Evolutionary conservation across 2,888 invertebrate species (phyloP), one percentile per base, ranked within the genome.

Genomic region (Gastracanthus pulcherrimus): DNA sequence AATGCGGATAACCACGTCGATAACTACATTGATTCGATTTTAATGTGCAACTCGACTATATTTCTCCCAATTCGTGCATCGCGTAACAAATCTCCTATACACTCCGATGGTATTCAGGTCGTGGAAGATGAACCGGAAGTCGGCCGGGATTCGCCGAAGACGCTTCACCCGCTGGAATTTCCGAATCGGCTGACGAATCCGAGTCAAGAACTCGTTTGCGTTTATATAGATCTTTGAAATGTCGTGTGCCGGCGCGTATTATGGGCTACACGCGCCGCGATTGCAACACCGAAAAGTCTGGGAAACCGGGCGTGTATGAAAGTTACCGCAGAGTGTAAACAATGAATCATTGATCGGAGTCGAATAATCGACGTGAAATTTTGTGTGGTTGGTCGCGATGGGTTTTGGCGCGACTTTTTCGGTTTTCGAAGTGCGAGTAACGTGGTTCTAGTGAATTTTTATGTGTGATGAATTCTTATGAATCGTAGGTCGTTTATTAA

Each of bases 271-370:
- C 45, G 19, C 19, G 11, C 11, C 29, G 16, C 29, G n/a, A n/a
- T 60, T 60, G 34, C 60, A 34, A 60, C 34, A 5, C n/a, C 11
- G 31, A 31, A 60, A 60, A 29, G 60, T 60, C 60, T 60, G 34
- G n/a, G 60, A 29, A 29, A 6, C 29, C 19, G 4, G 23, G 1
- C 6, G 34, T 41, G 45, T n/a, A 11, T 23, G n/a, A n/a, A n/a
- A n/a, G n/a, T n/a, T 11, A 9, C 38, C 58, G 31, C 60, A 62
- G 23, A n/a, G 6, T 51, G 38, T 41, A 70, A 76, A 62, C 58
- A 62, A 48, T 76, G 76, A 69, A 76, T 76, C 69, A 70, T 48
- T 60, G 41, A 58, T 76, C 41, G 41, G 60, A 29, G 55, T 23
- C 26, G 45, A 23, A 9, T 34, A 38, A 11, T 66, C 34, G 13